A percentile compares a stretch with the other conserved stretches of the same genome.
These are phyloP conservation scores for Tyria jacobaeae DNA, from an alignment of 2,888 invertebrate species.

Conservation along the genomic window DNA sequence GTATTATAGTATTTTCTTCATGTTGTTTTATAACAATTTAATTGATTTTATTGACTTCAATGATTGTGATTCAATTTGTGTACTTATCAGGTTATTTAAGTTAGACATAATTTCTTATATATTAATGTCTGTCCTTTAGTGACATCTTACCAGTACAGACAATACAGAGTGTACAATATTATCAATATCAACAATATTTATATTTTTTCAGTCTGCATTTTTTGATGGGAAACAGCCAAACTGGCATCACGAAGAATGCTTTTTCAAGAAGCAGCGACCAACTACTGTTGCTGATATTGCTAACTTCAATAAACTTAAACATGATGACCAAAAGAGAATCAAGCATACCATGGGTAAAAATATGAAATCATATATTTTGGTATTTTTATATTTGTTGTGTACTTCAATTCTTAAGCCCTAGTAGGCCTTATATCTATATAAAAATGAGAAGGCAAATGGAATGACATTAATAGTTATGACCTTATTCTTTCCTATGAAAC, in stretches of 20 bases:
- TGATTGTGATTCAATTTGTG: too few relatives aligned
- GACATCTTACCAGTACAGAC: too few relatives aligned
- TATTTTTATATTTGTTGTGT: not conserved
- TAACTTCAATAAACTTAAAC: slow-evolving; percentile 91
- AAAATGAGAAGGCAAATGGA: too few relatives aligned
- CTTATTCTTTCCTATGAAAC: too few relatives aligned
- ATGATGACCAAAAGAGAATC: slow-evolving; percentile 94
- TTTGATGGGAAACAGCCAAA: slow-evolving; percentile 95
- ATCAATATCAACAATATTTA: not conserved
- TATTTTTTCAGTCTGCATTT: slow-evolving; percentile 90
- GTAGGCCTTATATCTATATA: not conserved
- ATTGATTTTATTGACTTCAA: too few relatives aligned
- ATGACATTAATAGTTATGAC: too few relatives aligned
- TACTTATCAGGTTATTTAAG: too few relatives aligned
- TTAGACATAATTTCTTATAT: too few relatives aligned
- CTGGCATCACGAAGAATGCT: slow-evolving; percentile 96
- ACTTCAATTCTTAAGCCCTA: not conserved
- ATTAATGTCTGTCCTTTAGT: too few relatives aligned
- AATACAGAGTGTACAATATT: too few relatives aligned
- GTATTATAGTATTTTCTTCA: too few relatives aligned
- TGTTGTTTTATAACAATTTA: too few relatives aligned
- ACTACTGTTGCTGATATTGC: slow-evolving; percentile 91
- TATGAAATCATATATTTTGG: not conserved
- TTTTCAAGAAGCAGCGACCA: slow-evolving; percentile 93
- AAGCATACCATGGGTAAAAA: slow-evolving; percentile 88